These are phyloP conservation scores for Rambutsinella grinnellia DNA, from an alignment of 2,888 invertebrate genomes.

Conservation along the genomic window DNA sequence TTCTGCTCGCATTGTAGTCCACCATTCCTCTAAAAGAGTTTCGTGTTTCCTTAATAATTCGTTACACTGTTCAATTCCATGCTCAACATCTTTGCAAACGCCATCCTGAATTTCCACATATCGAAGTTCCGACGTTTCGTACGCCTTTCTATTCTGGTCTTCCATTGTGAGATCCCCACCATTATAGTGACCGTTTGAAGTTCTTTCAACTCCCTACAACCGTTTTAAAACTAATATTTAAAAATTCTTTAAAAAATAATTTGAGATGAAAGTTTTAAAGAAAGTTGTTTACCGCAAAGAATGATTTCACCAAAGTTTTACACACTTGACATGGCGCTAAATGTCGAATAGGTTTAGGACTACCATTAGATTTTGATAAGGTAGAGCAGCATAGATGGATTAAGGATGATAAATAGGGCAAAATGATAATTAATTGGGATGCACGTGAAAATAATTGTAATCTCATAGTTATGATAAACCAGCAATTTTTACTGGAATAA, in stretches of 20 bases:
- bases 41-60: constrained; percentile 87
- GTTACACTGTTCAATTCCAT: constrained; percentile 85
- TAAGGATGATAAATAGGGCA: too few relatives aligned
- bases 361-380: too few relatives aligned
- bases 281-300: too few relatives aligned
- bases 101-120: constrained; percentile 92
- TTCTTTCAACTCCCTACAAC: constrained; percentile 82
- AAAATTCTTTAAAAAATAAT: constrained; percentile 31
- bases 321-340: constrained; percentile 86
- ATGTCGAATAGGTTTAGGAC: constrained; percentile 58
- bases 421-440: neutral
- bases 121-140: constrained; percentile 89
- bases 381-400: too few relatives aligned
- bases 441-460: neutral
- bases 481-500: too few relatives aligned
- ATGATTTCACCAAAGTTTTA: constrained; percentile 80
- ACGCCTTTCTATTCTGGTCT: constrained; percentile 85
- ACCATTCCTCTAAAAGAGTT: constrained; percentile 88
- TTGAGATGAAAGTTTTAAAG: neutral
- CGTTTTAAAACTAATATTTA: too few relatives aligned
- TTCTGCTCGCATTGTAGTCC: constrained; percentile 77
- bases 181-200: constrained; percentile 89
- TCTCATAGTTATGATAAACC: too few relatives aligned
- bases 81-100: constrained; percentile 82
- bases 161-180: constrained; percentile 97